These are phyloP conservation scores for Gila robusta DNA, from an alignment of 2,797 vertebrate genomes.

Conservation along the genomic window DNA sequence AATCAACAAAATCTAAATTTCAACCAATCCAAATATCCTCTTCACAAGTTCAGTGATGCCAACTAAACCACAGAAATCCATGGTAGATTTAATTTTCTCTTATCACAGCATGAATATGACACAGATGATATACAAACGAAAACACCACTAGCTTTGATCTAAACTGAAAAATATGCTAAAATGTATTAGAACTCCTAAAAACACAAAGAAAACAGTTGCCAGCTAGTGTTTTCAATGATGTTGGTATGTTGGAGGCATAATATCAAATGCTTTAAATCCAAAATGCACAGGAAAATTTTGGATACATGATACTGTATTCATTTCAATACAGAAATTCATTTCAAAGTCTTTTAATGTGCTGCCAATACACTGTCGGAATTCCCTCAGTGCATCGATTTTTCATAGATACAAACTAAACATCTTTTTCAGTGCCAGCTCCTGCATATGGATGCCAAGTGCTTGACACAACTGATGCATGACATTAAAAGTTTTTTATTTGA, in stretches of 20 bases:
- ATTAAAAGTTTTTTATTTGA: conserved; percentile 54
- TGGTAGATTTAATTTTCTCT: conserved; percentile 29
- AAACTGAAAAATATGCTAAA: conserved; percentile 32
- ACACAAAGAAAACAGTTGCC: not conserved
- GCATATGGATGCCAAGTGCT: conserved; percentile 31
- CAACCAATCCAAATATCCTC: not conserved
- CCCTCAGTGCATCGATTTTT: conserved; percentile 42
- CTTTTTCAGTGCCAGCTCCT: conserved; percentile 39
- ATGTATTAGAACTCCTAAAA: conserved; percentile 23
- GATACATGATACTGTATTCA: not conserved
- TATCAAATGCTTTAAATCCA: not conserved
- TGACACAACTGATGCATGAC: conserved; percentile 36
- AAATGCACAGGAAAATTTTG: conserved; percentile 18
- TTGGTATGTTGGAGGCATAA: conserved; percentile 24
- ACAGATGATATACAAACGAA: conserved; percentile 43
- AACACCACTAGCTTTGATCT: conserved; percentile 41
- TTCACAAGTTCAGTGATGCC: not conserved
- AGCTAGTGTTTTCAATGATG: not conserved
- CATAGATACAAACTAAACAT: conserved; percentile 41
- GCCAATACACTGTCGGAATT: conserved; percentile 38
- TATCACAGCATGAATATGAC: conserved; percentile 23
- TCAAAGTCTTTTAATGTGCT: conserved; percentile 26
- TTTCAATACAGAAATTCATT: conserved; percentile 7
- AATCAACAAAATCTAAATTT: conserved; percentile 10
- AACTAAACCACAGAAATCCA: conserved; percentile 22